Conservation (phyloP, 1,140 invertebrate genomes). For the Phenacoccus solenopsis region DNA sequence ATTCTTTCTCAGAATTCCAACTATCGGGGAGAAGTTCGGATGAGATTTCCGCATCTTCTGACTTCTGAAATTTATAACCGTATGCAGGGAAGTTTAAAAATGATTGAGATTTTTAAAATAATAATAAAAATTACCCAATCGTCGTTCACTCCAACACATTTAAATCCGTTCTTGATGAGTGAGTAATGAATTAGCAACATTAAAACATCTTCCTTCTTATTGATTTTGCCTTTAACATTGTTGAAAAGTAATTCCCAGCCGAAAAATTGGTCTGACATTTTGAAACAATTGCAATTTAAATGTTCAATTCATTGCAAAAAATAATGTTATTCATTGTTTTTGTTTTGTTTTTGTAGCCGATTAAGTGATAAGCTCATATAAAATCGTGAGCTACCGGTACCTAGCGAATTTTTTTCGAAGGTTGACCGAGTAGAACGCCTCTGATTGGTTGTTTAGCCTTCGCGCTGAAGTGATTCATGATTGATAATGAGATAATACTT, state of each 20-base stretch:
- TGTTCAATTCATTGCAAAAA: too few relatives aligned
- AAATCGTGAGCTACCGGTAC: too few relatives aligned
- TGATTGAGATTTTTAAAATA: not conserved
- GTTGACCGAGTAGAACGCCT: too few relatives aligned
- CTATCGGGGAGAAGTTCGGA: conserved; percentile 51
- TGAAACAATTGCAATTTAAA: too few relatives aligned
- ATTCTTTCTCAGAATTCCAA: conserved; percentile 46
- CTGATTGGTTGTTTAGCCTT: too few relatives aligned
- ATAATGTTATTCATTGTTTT: too few relatives aligned
- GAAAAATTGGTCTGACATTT: conserved; percentile 38
- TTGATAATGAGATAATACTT: too few relatives aligned
- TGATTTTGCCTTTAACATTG: conserved; percentile 44
- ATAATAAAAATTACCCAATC: conserved; percentile 37
- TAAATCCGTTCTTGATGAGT: conserved; percentile 53
- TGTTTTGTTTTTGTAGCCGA: too few relatives aligned
- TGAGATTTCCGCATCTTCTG: conserved; percentile 41
- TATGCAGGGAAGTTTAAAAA: not conserved
- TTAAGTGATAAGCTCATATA: too few relatives aligned
- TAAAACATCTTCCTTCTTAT: conserved; percentile 53
- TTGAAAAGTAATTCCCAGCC: conserved; percentile 60
- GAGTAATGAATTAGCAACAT: conserved; percentile 56
- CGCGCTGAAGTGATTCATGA: too few relatives aligned
- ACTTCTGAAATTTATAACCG: not conserved
- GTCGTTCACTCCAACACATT: conserved; percentile 57
- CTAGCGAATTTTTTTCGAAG: too few relatives aligned